Conservation (phyloP, 2,888 invertebrate genomes). For the Sarcophaga caerulescens region DNA sequence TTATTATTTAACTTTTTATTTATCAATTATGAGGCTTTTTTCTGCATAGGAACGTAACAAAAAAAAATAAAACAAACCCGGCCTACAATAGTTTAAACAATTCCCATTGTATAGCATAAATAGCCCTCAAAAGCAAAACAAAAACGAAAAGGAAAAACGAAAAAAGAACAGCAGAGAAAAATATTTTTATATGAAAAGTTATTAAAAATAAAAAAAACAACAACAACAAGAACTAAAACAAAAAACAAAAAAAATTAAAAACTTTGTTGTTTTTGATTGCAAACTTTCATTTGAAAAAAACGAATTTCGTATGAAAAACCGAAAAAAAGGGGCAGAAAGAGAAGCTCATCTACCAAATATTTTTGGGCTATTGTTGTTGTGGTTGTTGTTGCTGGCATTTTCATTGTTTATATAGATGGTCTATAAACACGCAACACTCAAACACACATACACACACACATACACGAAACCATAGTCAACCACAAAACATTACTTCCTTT, state of each 20-base stretch:
- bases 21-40: conserved; percentile 58
- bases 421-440: conserved; percentile 23
- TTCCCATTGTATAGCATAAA: conserved; percentile 59
- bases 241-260: conserved; percentile 5
- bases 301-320: not conserved
- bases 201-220: conserved; percentile 41
- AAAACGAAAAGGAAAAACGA: not conserved
- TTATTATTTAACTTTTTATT: conserved; percentile 47
- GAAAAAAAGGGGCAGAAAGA: not conserved
- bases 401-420: conserved; percentile 53
- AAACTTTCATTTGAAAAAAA: conserved; percentile 63
- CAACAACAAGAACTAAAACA: conserved; percentile 29
- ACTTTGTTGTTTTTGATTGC: conserved; percentile 62
- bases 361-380: conserved; percentile 13
- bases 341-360: conserved; percentile 47
- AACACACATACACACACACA: not conserved
- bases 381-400: conserved; percentile 4
- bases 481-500: conserved; percentile 48
- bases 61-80: not conserved
- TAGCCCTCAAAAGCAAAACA: conserved; percentile 39
- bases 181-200: conserved; percentile 64
- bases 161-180: conserved; percentile 44
- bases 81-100: conserved; percentile 59
- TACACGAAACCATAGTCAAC: conserved; percentile 30
- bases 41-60: not conserved